phyloP scores from a whole-genome alignment of 1,140 invertebrate genomes.

The Diabrotica virgifera region DNA sequence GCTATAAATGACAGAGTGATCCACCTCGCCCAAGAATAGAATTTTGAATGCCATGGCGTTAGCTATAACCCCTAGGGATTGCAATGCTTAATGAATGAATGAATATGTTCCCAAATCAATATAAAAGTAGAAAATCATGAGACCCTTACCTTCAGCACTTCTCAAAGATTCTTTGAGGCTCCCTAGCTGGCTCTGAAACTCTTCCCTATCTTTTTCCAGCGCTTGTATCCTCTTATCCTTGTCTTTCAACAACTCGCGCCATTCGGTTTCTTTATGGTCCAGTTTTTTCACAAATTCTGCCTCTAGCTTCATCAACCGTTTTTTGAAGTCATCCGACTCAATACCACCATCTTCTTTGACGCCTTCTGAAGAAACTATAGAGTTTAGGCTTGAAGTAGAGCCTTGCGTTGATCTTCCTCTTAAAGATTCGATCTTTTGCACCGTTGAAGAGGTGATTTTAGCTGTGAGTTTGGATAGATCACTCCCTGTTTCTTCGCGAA shows the following conservation, averaged over 20 bases:
- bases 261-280: constrained; percentile 66
- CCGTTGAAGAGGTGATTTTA: constrained; percentile 45
- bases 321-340: constrained; percentile 52
- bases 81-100: too few species aligned
- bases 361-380: constrained; percentile 48
- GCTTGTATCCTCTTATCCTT: constrained; percentile 55
- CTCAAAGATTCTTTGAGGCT: constrained; percentile 60
- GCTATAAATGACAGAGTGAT: too few species aligned
- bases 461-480: constrained; percentile 57
- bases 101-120: too few species aligned
- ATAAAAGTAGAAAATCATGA: too few species aligned
- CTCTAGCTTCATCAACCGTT: constrained; percentile 55
- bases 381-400: constrained; percentile 61
- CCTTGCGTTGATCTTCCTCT: constrained; percentile 57
- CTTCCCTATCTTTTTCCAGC: constrained; percentile 59
- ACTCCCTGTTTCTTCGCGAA: constrained; percentile 69
- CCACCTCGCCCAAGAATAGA: too few species aligned
- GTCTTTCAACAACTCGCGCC: constrained; percentile 58
- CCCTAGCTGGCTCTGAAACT: constrained; percentile 58
- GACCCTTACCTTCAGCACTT: constrained; percentile 57
- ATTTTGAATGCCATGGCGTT: too few species aligned
- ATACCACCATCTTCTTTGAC: constrained; percentile 42
- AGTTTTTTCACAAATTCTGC: constrained; percentile 56
- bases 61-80: too few species aligned
- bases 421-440: constrained; percentile 54